Evolutionary conservation across 2,797 vertebrate genomes (phyloP).

Genomic region (Trachurus trachurus): DNA sequence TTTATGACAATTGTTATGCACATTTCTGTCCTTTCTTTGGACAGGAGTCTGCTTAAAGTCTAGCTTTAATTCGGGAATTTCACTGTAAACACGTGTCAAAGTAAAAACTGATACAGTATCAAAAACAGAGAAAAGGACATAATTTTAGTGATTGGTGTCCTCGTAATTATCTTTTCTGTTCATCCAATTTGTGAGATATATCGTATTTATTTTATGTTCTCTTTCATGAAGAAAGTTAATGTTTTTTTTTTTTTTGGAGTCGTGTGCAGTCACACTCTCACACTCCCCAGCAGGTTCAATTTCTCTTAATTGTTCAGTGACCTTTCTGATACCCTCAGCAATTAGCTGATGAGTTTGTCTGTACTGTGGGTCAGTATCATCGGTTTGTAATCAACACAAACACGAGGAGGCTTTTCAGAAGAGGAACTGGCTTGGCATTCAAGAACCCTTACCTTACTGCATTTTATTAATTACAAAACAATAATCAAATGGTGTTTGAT

Average conservation of each 20-base stretch:
- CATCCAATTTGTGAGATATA: constrained; percentile 5
- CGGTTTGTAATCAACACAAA: constrained; percentile 78
- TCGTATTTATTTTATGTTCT: constrained; percentile 19
- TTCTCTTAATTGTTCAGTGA: constrained; percentile 80
- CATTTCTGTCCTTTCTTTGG: constrained; percentile 23
- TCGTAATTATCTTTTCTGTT: constrained; percentile 26
- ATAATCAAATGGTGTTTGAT: constrained; percentile 71
- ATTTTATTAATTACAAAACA: constrained; percentile 74
- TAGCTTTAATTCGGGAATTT: constrained; percentile 26
- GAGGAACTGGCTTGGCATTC: constrained; percentile 47
- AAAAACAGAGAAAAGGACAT: not conserved
- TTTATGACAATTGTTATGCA: constrained; percentile 43
- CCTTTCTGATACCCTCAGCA: constrained; percentile 78
- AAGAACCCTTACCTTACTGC: constrained; percentile 60
- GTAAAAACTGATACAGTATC: not conserved
- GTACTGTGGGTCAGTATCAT: constrained; percentile 72
- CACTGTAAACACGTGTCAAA: not conserved
- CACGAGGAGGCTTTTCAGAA: constrained; percentile 67
- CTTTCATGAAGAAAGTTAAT: constrained; percentile 7
- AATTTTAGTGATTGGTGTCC: not conserved
- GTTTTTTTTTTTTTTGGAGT: constrained; percentile 26
- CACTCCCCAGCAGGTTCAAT: constrained; percentile 61
- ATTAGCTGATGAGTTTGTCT: constrained; percentile 84
- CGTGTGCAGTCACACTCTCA: constrained; percentile 48
- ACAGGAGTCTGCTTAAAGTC: constrained; percentile 35